Conservation (phyloP, 2,113 vertebrate genomes). For the Protobothrops flavoviridis region DNA sequence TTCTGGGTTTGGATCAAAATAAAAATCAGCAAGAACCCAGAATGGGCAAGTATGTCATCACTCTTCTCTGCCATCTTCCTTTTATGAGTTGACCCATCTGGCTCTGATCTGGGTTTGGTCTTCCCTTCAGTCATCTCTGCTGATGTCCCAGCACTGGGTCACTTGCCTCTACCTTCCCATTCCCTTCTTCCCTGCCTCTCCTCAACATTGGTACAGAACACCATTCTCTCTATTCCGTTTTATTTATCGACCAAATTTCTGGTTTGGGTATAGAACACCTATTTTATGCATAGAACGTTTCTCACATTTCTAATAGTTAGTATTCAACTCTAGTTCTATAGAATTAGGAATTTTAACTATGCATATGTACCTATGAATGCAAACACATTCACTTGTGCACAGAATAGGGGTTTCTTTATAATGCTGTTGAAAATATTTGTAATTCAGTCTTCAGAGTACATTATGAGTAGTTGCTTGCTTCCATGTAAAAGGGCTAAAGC, state of each 20-base stretch:
- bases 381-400: neutral
- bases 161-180: neutral
- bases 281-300: neutral
- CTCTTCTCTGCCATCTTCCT: neutral
- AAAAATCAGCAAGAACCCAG: neutral
- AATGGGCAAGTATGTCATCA: neutral
- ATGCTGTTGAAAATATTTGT: neutral
- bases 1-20: neutral
- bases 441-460: no score
- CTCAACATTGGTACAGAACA: neutral
- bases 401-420: neutral
- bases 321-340: neutral
- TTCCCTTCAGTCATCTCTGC: neutral
- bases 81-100: neutral
- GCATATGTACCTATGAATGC: neutral
- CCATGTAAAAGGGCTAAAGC: neutral
- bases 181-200: neutral
- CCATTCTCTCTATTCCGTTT: neutral
- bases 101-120: neutral
- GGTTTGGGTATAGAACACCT: neutral
- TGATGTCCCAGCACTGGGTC: neutral
- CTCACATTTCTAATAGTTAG: neutral
- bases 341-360: neutral
- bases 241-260: neutral
- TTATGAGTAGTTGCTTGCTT: neutral